These are phyloP conservation scores for Hippocampus barbouri DNA, from an alignment of 2,113 vertebrate species.

Conservation along the genomic window DNA sequence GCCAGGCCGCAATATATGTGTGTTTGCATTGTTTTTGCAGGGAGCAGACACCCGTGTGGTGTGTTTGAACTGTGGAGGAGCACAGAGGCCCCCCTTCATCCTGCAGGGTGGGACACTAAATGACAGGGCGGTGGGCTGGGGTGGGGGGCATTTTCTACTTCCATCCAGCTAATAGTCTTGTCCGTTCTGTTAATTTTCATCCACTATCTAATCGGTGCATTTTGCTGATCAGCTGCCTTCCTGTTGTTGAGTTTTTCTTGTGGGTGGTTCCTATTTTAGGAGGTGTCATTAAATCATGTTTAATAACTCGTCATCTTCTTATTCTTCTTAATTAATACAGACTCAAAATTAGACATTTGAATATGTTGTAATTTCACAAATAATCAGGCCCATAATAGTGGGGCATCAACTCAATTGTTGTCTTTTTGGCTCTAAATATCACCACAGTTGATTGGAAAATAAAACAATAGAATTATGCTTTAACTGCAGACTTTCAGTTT, in stretches of 20 bases:
- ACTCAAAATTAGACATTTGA: neutral
- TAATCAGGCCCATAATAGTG: too few relatives aligned
- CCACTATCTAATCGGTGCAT: slow-evolving; percentile 5
- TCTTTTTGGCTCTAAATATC: too few relatives aligned
- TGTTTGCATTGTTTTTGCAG: slow-evolving; percentile 61
- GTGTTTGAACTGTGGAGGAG: slow-evolving; percentile 72
- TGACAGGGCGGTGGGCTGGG: slow-evolving; percentile 10
- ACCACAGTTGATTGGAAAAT: too few relatives aligned
- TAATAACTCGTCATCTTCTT: neutral
- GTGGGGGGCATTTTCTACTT: slow-evolving; percentile 21
- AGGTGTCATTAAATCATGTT: slow-evolving; percentile 9
- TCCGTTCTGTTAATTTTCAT: slow-evolving; percentile 22
- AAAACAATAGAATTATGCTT: too few relatives aligned
- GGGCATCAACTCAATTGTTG: too few relatives aligned
- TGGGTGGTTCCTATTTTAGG: slow-evolving; percentile 12
- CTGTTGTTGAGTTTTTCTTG: slow-evolving; percentile 32
- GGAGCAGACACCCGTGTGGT: slow-evolving; percentile 69
- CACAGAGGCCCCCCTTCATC: slow-evolving; percentile 64
- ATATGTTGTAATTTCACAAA: neutral
- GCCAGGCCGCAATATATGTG: slow-evolving; percentile 10
- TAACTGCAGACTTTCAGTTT: too few relatives aligned
- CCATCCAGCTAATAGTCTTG: slow-evolving; percentile 21
- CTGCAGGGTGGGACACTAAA: slow-evolving; percentile 60
- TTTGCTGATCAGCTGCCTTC: slow-evolving; percentile 38
- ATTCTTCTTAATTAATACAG: neutral